Evolutionary conservation across 2,888 invertebrate genomes (phyloP).

Genomic region (Chironomus riparius): DNA sequence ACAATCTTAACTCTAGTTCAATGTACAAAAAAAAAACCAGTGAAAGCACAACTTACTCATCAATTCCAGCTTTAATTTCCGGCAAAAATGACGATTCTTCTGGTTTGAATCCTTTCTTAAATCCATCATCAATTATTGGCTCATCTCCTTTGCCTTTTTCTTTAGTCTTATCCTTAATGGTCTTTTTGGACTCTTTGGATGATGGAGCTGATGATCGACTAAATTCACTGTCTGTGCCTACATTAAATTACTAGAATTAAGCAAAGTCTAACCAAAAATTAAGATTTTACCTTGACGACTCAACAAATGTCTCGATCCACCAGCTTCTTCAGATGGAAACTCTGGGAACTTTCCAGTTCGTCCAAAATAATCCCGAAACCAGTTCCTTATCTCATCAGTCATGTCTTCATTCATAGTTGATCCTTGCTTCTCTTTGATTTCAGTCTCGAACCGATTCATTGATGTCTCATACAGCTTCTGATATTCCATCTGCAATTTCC

Average conservation of each 20-base stretch:
- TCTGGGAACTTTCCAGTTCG: constrained; percentile 83
- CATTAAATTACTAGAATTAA: not conserved
- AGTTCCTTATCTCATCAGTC: constrained; percentile 74
- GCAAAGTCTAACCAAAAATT: not conserved
- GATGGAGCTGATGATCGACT: constrained; percentile 69
- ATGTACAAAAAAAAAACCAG: no score
- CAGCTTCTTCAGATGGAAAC: constrained; percentile 82
- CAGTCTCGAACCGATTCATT: constrained; percentile 50
- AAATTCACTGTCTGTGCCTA: constrained; percentile 67
- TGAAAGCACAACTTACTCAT: constrained; percentile 38
- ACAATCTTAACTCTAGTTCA: no score
- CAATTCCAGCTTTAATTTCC: constrained; percentile 60
- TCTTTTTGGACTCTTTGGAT: constrained; percentile 66
- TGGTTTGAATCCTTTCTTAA: constrained; percentile 55
- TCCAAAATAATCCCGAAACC: constrained; percentile 75
- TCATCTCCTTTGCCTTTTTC: constrained; percentile 46
- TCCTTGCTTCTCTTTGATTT: constrained; percentile 61
- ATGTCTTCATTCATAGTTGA: constrained; percentile 76
- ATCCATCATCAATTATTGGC: constrained; percentile 53
- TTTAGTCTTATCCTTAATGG: constrained; percentile 8
- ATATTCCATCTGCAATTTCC: constrained; percentile 57
- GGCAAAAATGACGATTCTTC: constrained; percentile 61
- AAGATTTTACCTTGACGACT: constrained; percentile 55
- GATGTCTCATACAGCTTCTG: constrained; percentile 62
- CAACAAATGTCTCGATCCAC: constrained; percentile 77